A percentile compares a stretch with the other conserved stretches of the same genome.
Evolutionary conservation across 2,113 vertebrate genomes (phyloP).

Genomic region (Anoplopoma fimbria): DNA sequence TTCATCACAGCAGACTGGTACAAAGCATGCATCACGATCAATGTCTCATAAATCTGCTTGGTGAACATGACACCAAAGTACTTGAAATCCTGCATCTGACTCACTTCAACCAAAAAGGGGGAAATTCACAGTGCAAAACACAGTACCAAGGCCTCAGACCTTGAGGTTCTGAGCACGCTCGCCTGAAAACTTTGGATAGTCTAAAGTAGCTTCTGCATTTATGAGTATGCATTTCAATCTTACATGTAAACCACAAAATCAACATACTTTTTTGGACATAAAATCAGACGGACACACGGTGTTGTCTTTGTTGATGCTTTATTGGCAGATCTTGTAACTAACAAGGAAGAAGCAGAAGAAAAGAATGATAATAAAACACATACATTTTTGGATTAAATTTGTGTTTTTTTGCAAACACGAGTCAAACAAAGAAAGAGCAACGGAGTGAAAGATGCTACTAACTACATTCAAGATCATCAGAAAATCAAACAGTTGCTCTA

Average conservation of each 20-base stretch:
- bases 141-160: too few species aligned
- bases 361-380: background rate
- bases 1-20: too few species aligned
- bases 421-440: background rate
- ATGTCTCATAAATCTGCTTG: too few species aligned
- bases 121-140: too few species aligned
- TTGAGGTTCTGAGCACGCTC: background rate
- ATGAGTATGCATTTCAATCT: background rate
- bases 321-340: slow-evolving; percentile 1
- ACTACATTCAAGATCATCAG: background rate
- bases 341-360: background rate
- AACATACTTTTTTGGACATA: background rate
- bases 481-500: background rate
- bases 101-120: too few species aligned
- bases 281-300: background rate
- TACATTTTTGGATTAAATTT: background rate
- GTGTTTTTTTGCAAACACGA: background rate
- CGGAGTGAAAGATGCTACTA: background rate
- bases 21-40: too few species aligned
- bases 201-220: background rate
- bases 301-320: slow-evolving; percentile 59
- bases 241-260: background rate
- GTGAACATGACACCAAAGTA: too few species aligned
- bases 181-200: background rate
- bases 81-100: too few species aligned